Conservation (phyloP, 2,888 invertebrate genomes). For the Pseudanteris insignis region DNA sequence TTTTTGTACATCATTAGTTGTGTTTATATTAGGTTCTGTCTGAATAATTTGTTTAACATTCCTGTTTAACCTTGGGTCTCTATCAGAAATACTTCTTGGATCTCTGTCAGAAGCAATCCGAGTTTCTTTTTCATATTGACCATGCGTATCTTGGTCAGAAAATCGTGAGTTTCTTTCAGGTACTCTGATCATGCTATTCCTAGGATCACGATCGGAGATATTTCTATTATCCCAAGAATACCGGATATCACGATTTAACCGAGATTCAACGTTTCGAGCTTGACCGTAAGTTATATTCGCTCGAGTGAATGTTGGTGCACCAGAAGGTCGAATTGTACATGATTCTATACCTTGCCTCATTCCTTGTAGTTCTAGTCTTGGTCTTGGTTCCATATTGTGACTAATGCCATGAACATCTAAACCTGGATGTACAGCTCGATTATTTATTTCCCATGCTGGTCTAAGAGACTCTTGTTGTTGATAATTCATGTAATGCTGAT, state of each 20-base stretch:
- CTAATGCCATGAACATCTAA: constrained; percentile 1
- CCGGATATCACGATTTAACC: constrained; percentile 19
- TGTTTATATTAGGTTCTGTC: background rate
- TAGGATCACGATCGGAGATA: constrained; percentile 12
- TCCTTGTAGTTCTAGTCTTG: constrained; percentile 5
- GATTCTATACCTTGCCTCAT: background rate
- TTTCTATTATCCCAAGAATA: constrained; percentile 25
- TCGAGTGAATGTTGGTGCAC: constrained; percentile 17
- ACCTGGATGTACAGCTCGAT: background rate
- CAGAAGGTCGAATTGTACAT: background rate
- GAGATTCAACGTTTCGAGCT: constrained; percentile 6
- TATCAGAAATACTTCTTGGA: constrained; percentile 26
- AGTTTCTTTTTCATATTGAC: constrained; percentile 14
- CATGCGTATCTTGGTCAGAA: constrained; percentile 18
- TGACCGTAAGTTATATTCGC: constrained; percentile 34
- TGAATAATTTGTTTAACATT: constrained; percentile 9
- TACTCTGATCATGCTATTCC: constrained; percentile 5
- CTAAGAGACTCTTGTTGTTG: constrained; percentile 10
- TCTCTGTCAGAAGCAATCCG: constrained; percentile 25
- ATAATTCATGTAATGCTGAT: constrained; percentile 27
- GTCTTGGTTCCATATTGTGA: background rate
- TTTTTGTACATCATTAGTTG: background rate
- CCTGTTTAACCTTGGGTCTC: constrained; percentile 34
- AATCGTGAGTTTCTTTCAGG: constrained; percentile 28
- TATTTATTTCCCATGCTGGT: constrained; percentile 20